Base-by-base conservation (phyloP, 2,113 vertebrate species). In the Callopanchax toddi region DNA sequence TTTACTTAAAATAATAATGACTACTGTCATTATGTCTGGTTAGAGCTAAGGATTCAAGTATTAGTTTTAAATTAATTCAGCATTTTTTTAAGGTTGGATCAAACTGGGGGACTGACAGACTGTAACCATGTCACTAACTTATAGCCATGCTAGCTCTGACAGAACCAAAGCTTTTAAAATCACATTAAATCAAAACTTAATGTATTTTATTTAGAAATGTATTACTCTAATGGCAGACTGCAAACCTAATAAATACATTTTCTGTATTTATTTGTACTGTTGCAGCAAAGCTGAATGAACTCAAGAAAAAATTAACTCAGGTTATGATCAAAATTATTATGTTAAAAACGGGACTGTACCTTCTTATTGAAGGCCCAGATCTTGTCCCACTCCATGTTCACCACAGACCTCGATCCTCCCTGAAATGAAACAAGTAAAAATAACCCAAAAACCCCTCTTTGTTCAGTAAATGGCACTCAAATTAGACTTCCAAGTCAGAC, bases 341-440 rank as follows among this genome's bases (percentile, higher is more conserved):
- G n/a, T n/a, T n/a, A 53, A 53, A 44, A 10, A 10, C 20, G 26
- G 43, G 71, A 18, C n/a, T 15, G 17, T 93, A 98, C 97, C 96
- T 99, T 99, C 89, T 98, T 99, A 83, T 99, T 99, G 82, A 99
- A 99, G 2, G 97, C 88, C 97, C 97, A 99, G 87, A 99, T 97
- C 92, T 99, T 99, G 92, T 99, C 97, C 97, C 97, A 99, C 76
- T 99, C 97, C 97, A 99, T 99, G 87, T 99, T 99, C 66, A 99
- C 97, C 0, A 99, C 95, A 40, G 97, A 98, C 56, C 96, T 92
- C 21, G 97, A 99, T 5, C 96, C 97, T 51, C 97, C 97, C 97
- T 99, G 64, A 16, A 83, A 53, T 37, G 15, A 43, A 9, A 5
- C 48, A 13, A 4, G 67, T 12, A 9, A 13, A 46, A 39, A 0